Evolutionary conservation across 37 sponge, comb jelly and placozoan species (phyloP), one percentile per base, ranked within the genome.

Genomic region (Dysidea cf. avara): DNA sequence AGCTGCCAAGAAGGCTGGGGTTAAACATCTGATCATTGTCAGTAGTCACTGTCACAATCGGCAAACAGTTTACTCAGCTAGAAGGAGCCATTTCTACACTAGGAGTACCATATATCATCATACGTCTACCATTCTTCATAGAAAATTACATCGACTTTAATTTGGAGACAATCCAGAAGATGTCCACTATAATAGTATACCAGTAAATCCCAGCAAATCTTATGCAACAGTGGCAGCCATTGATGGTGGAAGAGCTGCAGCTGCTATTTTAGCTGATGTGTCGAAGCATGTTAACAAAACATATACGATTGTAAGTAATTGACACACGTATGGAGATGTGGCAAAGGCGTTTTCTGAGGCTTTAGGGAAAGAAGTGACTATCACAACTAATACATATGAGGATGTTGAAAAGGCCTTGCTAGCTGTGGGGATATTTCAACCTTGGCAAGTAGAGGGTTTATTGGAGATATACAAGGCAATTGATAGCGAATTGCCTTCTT

Each of bases 1-100:
- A n/a, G n/a, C n/a, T n/a, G n/a, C n/a, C n/a, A n/a, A n/a, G n/a
- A 52, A 56, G 11, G 89, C 84, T 14, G 89, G 88, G 6, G 83
- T 87, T 2, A 86, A 75, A 60, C 39, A 55, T 36, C 16, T 77
- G 0, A 22, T 72, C 14, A 71, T 76, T 12, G 78, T 87, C 3
- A 71, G 73, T 32, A 72, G 52, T 6, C 66, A 47, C 0, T 46
- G 77, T 73, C 24, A 13, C 64, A 0, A 66, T 82, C 39, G 78
- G 83, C 1, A 25, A 34, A 7, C 73, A 78, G 62, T 72, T 66
- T 30, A 62, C 48, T 4, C 29, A 73, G 53, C 48, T 83, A 6
- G 89, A 88, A 59, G 26, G 3, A 13, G 37, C 34, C 2, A 24
- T 88, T 26, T 38, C 71, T 0, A 28, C 54, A 47, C 56, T 88